Conservation (phyloP, 2,113 vertebrate species). For the Bos indicus region DNA sequence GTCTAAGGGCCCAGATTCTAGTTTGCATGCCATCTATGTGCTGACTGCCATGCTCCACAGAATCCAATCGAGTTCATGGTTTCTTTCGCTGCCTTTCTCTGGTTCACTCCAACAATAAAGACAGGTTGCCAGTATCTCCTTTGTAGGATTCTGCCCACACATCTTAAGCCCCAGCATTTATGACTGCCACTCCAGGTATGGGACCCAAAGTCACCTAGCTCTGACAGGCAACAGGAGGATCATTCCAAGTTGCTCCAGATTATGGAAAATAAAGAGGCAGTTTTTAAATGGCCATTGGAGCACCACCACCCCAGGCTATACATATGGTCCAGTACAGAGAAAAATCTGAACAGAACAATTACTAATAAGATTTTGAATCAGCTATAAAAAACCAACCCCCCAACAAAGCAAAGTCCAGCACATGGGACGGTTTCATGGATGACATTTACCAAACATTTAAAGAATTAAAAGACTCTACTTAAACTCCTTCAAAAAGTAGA, state of each 20-base stretch:
- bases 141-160: not conserved
- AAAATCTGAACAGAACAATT: not conserved
- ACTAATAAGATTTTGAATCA: not conserved
- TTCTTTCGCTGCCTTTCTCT: not conserved
- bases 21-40: not conserved
- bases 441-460: not conserved
- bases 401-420: not conserved
- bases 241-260: not conserved
- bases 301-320: not conserved
- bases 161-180: not conserved
- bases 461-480: not conserved
- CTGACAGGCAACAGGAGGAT: not conserved
- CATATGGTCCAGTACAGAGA: not conserved
- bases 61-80: not conserved
- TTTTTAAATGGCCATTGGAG: not conserved
- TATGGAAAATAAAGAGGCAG: not conserved
- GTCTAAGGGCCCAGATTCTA: not conserved
- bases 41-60: not conserved
- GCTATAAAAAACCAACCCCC: not conserved
- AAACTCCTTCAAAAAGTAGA: not conserved
- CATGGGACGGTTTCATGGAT: not conserved
- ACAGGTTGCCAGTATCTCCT: not conserved
- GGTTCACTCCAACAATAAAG: not conserved
- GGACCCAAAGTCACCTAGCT: not conserved
- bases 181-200: not conserved